phyloP scores from a whole-genome alignment of 1,140 invertebrate genomes.

The Sipha flava region DNA sequence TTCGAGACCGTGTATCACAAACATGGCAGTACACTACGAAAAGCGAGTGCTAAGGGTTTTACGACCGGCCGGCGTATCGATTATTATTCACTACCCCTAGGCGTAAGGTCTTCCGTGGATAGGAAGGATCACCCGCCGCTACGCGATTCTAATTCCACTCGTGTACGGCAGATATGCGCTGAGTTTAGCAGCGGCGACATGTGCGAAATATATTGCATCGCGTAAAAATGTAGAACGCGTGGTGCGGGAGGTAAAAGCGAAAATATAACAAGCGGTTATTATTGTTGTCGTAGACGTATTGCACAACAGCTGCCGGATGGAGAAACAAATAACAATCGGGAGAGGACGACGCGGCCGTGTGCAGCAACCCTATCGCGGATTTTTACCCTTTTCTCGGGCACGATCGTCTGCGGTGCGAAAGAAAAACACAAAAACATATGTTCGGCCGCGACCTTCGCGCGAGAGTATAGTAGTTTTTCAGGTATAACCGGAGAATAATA shows the following conservation, averaged over 20 bases:
- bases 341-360: background rate
- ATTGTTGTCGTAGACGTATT: background rate
- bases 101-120: too few species aligned
- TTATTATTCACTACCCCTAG: background rate
- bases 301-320: conserved; percentile 31
- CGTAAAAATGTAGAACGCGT: background rate
- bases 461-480: background rate
- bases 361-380: conserved; percentile 24
- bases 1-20: background rate
- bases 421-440: background rate
- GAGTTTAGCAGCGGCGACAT: too few species aligned
- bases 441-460: background rate
- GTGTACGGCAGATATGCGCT: too few species aligned
- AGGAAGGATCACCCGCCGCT: too few species aligned
- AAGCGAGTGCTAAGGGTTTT: too few species aligned
- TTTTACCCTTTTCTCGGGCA: conserved; percentile 8
- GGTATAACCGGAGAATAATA: background rate
- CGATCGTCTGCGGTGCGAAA: background rate
- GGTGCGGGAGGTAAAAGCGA: background rate
- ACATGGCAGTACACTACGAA: background rate
- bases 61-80: background rate
- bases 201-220: background rate
- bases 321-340: conserved; percentile 15
- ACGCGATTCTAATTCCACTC: too few species aligned
- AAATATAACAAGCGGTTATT: background rate